Conservation (phyloP, 2,113 vertebrate genomes). For the Hippocampus zosterae region DNA sequence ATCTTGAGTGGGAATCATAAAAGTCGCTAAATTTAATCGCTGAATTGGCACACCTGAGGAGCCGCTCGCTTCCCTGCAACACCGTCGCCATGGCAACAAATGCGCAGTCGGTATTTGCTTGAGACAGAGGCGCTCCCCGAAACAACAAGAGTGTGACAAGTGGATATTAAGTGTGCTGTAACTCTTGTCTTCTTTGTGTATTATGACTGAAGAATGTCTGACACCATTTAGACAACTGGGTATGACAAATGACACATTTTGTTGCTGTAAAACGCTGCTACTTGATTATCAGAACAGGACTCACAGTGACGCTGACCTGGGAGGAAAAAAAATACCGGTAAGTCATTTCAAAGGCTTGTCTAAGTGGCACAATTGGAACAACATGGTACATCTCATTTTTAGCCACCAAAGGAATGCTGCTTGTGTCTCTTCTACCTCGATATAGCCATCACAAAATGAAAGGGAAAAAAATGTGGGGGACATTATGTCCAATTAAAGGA, state of each 20-base stretch:
- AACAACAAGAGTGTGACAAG: too few species aligned
- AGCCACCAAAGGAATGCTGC: background rate
- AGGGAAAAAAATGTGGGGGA: slow-evolving; percentile 30
- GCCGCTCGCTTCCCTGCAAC: too few species aligned
- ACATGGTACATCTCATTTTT: background rate
- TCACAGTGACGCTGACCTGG: background rate
- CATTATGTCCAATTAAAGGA: slow-evolving; percentile 57
- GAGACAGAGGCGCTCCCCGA: too few species aligned
- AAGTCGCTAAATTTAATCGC: too few species aligned
- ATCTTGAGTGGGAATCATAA: too few species aligned
- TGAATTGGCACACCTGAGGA: too few species aligned
- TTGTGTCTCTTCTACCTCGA: slow-evolving; percentile 8
- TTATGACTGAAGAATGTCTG: too few species aligned
- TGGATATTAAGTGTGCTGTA: too few species aligned
- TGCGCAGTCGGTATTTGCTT: too few species aligned
- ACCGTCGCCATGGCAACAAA: too few species aligned
- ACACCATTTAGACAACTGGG: background rate
- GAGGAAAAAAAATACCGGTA: background rate
- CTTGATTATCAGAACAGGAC: background rate
- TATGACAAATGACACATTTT: background rate
- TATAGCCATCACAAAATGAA: slow-evolving; percentile 25
- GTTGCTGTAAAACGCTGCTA: background rate
- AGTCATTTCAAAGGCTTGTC: background rate
- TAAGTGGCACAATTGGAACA: background rate
- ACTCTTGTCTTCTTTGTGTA: too few species aligned